Conservation (phyloP, 2,888 invertebrate species). For the Maniola hyperantus region DNA sequence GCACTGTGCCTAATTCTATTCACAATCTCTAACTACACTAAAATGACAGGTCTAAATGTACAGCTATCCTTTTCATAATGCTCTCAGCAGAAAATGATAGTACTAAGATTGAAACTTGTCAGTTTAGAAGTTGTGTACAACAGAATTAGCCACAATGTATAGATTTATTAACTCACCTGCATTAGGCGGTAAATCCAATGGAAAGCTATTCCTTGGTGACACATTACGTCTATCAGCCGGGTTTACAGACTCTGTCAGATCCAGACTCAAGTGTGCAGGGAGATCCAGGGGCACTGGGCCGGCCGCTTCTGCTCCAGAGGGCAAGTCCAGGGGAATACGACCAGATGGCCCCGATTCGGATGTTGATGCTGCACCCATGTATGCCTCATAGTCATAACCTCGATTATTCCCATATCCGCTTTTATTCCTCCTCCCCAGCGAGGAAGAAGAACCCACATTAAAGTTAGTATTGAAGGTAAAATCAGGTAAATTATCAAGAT, state of each 20-base stretch:
- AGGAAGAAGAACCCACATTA: slow-evolving; percentile 68
- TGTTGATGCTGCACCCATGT: slow-evolving; percentile 62
- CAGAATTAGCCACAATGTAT: background rate
- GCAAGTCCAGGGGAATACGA: slow-evolving; percentile 67
- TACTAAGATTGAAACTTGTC: too few species aligned
- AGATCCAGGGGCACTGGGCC: slow-evolving; percentile 65
- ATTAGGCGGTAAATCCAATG: slow-evolving; percentile 74
- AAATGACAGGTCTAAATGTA: too few species aligned
- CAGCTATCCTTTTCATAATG: too few species aligned
- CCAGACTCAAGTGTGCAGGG: slow-evolving; percentile 68
- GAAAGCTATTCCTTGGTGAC: slow-evolving; percentile 71
- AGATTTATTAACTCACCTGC: slow-evolving; percentile 53
- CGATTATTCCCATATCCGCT: slow-evolving; percentile 56
- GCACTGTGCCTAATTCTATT: too few species aligned
- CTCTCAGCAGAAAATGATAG: too few species aligned
- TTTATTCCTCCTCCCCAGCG: slow-evolving; percentile 64
- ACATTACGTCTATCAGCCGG: slow-evolving; percentile 71
- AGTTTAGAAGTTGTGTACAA: too few species aligned
- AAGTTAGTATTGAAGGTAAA: slow-evolving; percentile 83
- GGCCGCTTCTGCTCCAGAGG: slow-evolving; percentile 63
- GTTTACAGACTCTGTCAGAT: slow-evolving; percentile 77
- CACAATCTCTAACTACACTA: too few species aligned
- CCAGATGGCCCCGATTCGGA: slow-evolving; percentile 57
- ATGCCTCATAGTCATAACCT: slow-evolving; percentile 66
- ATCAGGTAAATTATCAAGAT: slow-evolving; percentile 86